Percentiles rank a stretch among this genome's conserved stretches.
phyloP scores from a whole-genome alignment of 2,888 invertebrate genomes.

The Eudemis profundana region DNA sequence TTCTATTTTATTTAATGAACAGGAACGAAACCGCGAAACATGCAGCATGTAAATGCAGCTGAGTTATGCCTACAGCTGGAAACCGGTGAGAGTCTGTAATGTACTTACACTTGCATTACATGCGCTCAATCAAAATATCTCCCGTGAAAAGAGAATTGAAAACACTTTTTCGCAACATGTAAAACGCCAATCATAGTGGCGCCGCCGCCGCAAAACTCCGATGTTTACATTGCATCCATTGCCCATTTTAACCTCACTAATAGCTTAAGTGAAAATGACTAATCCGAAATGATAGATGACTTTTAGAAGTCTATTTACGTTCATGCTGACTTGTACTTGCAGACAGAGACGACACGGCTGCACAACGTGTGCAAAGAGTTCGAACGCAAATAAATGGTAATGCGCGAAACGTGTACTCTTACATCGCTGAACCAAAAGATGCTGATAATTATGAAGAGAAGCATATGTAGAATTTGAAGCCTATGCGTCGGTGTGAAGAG shows the following conservation, averaged over 20 bases:
- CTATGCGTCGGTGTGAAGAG: slow-evolving; percentile 14
- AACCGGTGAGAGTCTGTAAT: slow-evolving; percentile 32
- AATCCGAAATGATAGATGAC: slow-evolving; percentile 36
- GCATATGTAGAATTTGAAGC: slow-evolving; percentile 21
- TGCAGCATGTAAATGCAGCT: slow-evolving; percentile 40
- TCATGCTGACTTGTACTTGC: slow-evolving; percentile 31
- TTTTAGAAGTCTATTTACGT: slow-evolving; percentile 42
- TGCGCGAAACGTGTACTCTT: slow-evolving; percentile 54
- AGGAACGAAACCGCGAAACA: slow-evolving; percentile 43
- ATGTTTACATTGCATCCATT: slow-evolving; percentile 36
- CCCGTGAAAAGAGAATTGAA: slow-evolving; percentile 42
- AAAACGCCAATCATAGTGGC: slow-evolving; percentile 39
- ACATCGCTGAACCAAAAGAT: slow-evolving; percentile 34
- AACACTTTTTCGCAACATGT: slow-evolving; percentile 36
- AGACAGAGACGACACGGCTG: slow-evolving; percentile 49
- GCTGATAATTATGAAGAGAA: slow-evolving; percentile 22
- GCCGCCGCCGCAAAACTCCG: slow-evolving; percentile 4
- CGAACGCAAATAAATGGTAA: slow-evolving; percentile 56
- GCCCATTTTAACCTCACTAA: slow-evolving; percentile 37
- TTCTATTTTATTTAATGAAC: slow-evolving; percentile 51
- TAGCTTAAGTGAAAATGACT: slow-evolving; percentile 40
- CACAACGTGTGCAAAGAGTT: slow-evolving; percentile 52
- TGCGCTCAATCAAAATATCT: slow-evolving; percentile 38
- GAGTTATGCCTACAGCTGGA: slow-evolving; percentile 27
- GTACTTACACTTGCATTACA: slow-evolving; percentile 26